These are phyloP conservation scores for Pristionchus fissidentatus DNA, from an alignment of 2,888 invertebrate species.

Conservation along the genomic window DNA sequence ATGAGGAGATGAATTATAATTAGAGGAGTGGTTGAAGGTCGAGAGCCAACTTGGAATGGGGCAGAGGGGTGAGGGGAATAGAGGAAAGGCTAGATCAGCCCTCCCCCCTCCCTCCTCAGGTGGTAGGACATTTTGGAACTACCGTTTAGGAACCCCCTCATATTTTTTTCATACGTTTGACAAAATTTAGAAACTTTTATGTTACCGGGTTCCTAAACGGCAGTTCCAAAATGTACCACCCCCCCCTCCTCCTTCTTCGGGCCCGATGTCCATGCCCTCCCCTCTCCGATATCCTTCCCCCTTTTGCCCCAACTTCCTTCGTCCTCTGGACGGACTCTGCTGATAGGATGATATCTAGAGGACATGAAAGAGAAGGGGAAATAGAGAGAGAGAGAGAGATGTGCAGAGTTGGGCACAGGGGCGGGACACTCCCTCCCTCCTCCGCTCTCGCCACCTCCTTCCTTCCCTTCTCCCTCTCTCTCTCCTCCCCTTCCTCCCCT, in stretches of 20 bases:
- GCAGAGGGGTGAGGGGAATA: background rate
- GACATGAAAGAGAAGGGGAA: background rate
- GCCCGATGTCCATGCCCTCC: no score
- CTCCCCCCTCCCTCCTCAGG: no score
- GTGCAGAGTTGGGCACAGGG: background rate
- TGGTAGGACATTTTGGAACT: no score
- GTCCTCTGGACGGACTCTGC: background rate
- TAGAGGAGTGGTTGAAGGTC: slow-evolving; percentile 34
- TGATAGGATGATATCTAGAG: background rate
- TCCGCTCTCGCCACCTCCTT: background rate
- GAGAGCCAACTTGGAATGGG: slow-evolving; percentile 21
- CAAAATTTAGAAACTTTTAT: no score
- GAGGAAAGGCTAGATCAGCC: background rate
- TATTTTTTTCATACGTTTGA: no score
- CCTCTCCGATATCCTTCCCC: no score
- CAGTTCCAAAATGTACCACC: no score
- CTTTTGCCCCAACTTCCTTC: background rate
- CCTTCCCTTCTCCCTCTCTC: background rate
- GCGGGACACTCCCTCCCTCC: background rate
- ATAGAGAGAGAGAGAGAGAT: slow-evolving; percentile 9
- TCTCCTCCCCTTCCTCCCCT: background rate
- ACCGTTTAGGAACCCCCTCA: no score
- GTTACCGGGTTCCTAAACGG: no score
- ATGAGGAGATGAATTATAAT: slow-evolving; percentile 22
- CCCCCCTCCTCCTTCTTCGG: no score